Percentiles rank a stretch among this genome's conserved stretches.
These are phyloP conservation scores for Pristiophorus japonicus DNA, from an alignment of 2,113 vertebrate species.

Conservation along the genomic window DNA sequence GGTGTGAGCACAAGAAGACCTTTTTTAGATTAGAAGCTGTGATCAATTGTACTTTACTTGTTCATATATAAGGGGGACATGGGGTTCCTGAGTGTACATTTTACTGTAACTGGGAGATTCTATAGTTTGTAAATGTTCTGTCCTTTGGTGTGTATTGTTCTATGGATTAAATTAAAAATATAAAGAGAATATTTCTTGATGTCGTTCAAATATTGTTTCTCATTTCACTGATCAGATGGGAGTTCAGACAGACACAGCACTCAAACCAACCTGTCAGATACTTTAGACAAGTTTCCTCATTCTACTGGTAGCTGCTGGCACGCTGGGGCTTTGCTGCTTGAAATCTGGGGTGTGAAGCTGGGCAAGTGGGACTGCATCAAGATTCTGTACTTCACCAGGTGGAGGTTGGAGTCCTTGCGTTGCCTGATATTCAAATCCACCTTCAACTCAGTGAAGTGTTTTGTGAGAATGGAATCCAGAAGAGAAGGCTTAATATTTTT, in stretches of 20 bases:
- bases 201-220: neutral
- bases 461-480: too few species aligned
- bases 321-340: too few species aligned
- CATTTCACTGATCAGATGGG: neutral
- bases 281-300: neutral
- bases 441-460: too few species aligned
- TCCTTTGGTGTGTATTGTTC: neutral
- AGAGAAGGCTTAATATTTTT: too few species aligned
- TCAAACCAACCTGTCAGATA: neutral
- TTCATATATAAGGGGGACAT: neutral
- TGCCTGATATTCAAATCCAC: too few species aligned
- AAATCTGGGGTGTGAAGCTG: neutral
- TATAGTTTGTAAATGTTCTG: constrained; percentile 10
- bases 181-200: neutral
- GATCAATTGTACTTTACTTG: neutral
- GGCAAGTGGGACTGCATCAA: neutral
- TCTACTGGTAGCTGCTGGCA: neutral
- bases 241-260: neutral
- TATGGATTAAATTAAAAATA: neutral
- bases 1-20: neutral
- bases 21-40: neutral
- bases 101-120: neutral
- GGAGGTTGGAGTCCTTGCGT: too few species aligned
- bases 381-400: too few species aligned
- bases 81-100: neutral